Conservation (phyloP, 2,113 vertebrate genomes). For the Crotalus tigris region DNA sequence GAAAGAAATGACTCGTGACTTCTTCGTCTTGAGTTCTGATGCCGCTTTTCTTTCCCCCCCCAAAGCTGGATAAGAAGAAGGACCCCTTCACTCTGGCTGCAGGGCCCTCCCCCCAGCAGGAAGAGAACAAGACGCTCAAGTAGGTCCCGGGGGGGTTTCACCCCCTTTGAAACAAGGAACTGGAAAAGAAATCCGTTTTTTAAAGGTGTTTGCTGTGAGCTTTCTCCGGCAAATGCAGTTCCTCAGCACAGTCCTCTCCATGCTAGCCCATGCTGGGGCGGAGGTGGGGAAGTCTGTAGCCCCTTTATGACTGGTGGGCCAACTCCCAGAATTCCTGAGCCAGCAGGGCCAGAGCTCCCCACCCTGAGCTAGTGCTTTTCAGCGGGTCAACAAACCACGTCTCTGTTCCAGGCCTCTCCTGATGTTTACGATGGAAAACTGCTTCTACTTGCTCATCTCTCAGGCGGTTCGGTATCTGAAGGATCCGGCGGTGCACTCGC, state of each 20-base stretch:
- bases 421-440: conserved; percentile 98
- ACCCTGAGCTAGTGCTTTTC: background rate
- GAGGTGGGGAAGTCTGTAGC: background rate
- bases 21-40: background rate
- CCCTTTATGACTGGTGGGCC: background rate
- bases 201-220: background rate
- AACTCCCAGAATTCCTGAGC: background rate
- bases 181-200: background rate
- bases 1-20: background rate
- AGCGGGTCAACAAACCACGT: fast-evolving
- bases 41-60: background rate
- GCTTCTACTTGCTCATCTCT: conserved; percentile 96
- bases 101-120: conserved; percentile 77
- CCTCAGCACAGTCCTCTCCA: background rate
- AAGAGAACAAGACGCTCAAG: conserved; percentile 89
- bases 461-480: conserved; percentile 90
- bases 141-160: conserved; percentile 61
- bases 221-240: background rate
- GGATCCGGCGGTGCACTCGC: conserved; percentile 80
- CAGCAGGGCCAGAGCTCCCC: background rate
- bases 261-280: background rate
- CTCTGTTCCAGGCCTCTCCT: conserved; percentile 81
- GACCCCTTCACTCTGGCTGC: conserved; percentile 80
- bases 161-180: background rate
- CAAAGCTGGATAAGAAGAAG: conserved; percentile 94